Evolutionary conservation across 2,888 invertebrate species (phyloP).

Genomic region (Seira sanloemensis): DNA sequence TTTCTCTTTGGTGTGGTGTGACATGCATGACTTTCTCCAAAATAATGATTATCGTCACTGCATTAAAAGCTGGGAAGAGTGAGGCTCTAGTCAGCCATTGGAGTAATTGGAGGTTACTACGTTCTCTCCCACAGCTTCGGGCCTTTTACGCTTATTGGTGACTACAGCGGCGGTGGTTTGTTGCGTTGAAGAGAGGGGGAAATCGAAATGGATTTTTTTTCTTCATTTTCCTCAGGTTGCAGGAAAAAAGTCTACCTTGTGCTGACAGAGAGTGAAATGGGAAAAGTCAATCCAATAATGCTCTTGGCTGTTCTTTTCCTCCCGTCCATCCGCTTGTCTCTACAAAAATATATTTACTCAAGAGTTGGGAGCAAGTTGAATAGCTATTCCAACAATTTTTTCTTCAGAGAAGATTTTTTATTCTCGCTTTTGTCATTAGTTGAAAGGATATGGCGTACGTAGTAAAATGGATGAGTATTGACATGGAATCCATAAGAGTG

Average conservation of each 20-base stretch:
- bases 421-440: not conserved
- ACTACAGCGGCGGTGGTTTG: constrained; percentile 4
- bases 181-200: constrained; percentile 7
- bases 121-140: not conserved
- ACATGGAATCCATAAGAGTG: not conserved
- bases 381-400: not conserved
- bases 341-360: not conserved
- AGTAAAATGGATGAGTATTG: not conserved
- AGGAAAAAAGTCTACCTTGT: constrained; percentile 6
- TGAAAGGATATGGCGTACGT: not conserved
- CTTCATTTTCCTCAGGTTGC: constrained; percentile 50
- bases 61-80: not conserved
- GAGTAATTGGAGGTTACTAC: not conserved
- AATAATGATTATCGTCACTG: not conserved
- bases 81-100: too few species aligned
- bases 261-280: constrained; percentile 53
- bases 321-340: not conserved
- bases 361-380: not conserved
- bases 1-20: not conserved
- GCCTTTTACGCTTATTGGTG: not conserved
- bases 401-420: not conserved
- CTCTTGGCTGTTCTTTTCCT: constrained; percentile 34
- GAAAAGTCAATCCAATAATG: constrained; percentile 64
- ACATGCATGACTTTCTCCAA: not conserved
- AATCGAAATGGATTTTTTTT: constrained; percentile 41